A percentile compares a stretch with the other conserved stretches of the same genome.
These are phyloP conservation scores for Sebastes trivittatus DNA, from an alignment of 2,797 vertebrate genomes.

Conservation along the genomic window DNA sequence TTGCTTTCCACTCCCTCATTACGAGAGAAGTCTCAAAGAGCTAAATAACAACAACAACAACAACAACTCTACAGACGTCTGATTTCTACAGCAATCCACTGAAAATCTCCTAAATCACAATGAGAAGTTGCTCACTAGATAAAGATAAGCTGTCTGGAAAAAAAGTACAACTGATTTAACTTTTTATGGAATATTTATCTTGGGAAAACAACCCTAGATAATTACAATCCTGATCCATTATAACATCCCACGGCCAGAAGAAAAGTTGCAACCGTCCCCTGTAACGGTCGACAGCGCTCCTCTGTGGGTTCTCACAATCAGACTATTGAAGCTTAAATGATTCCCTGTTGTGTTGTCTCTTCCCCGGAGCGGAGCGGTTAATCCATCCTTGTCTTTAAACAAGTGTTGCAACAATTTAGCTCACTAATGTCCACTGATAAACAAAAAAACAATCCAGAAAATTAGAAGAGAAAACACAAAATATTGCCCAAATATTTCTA, in stretches of 20 bases:
- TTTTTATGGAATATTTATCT: constrained; percentile 4
- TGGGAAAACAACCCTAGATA: neutral
- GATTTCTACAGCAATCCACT: constrained; percentile 7
- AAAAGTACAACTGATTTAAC: neutral
- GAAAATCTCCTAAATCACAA: constrained; percentile 15
- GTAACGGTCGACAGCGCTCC: constrained; percentile 22
- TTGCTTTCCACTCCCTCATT: constrained; percentile 77
- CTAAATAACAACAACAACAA: neutral
- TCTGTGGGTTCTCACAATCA: constrained; percentile 44
- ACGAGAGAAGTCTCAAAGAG: constrained; percentile 22
- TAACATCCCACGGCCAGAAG: constrained; percentile 9
- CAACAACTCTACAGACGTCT: neutral
- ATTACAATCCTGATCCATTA: constrained; percentile 36
- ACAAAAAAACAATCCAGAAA: neutral
- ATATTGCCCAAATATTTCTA: constrained; percentile 1
- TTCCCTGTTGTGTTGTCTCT: constrained; percentile 27
- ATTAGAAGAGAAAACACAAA: neutral
- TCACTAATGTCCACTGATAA: constrained; percentile 1
- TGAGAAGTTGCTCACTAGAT: neutral
- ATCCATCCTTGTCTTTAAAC: constrained; percentile 48
- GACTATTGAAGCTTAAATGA: constrained; percentile 38
- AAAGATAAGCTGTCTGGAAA: constrained; percentile 2
- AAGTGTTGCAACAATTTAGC: constrained; percentile 7
- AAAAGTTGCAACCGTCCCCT: constrained; percentile 18
- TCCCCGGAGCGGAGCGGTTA: constrained; percentile 5